Evolutionary conservation across 2,888 invertebrate species (phyloP).

Genomic region (Deilephila elpenor): DNA sequence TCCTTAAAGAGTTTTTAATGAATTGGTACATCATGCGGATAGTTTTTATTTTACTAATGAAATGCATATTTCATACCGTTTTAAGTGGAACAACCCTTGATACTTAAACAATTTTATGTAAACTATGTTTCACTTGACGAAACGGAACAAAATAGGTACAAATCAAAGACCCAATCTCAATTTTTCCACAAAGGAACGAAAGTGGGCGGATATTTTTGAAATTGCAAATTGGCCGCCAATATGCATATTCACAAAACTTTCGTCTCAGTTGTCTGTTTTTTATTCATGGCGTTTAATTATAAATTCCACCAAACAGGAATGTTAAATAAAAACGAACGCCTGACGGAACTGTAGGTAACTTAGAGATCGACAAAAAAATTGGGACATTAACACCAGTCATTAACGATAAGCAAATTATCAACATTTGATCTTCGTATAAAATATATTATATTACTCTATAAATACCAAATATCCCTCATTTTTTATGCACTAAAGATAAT

Average conservation of each 20-base stretch:
- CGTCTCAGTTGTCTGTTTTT: conserved; percentile 47
- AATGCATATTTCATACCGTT: neutral
- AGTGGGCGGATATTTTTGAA: conserved; percentile 64
- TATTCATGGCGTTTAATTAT: conserved; percentile 42
- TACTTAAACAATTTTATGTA: neutral
- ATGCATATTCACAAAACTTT: conserved; percentile 64
- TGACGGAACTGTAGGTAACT: neutral
- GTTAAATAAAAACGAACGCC: neutral
- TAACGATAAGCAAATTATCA: too few relatives aligned
- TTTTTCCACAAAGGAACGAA: conserved; percentile 59
- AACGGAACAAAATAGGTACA: conserved; percentile 36
- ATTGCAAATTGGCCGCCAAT: conserved; percentile 80
- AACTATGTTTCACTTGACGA: conserved; percentile 7
- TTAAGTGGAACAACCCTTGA: neutral
- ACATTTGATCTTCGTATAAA: too few relatives aligned
- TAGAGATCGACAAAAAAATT: neutral
- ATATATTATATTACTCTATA: too few relatives aligned
- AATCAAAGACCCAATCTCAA: conserved; percentile 48
- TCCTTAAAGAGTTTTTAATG: too few relatives aligned
- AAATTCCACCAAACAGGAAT: conserved; percentile 29
- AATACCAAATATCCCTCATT: too few relatives aligned
- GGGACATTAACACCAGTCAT: too few relatives aligned
- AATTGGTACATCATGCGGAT: neutral
- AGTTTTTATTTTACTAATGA: neutral
- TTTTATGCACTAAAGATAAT: too few relatives aligned